These are phyloP conservation scores for Asteroscopus sphinx DNA, from an alignment of 2,888 invertebrate genomes.

Conservation along the genomic window DNA sequence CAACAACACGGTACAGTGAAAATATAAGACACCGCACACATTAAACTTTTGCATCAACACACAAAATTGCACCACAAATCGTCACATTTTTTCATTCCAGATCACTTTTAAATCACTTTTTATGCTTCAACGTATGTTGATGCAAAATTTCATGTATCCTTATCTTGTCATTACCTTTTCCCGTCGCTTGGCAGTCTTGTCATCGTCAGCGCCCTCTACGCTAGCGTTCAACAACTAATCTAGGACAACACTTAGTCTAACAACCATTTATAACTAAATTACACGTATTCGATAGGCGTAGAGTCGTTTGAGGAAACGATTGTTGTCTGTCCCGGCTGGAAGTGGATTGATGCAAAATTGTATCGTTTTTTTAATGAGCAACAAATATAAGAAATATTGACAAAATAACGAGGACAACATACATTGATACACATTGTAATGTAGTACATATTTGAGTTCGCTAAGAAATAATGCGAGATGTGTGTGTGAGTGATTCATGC, in stretches of 20 bases:
- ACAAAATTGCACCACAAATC: slow-evolving; percentile 11
- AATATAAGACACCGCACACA: slow-evolving; percentile 29
- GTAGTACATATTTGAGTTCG: no score
- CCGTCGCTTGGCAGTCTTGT: slow-evolving; percentile 75
- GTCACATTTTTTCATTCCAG: slow-evolving; percentile 26
- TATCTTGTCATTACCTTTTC: slow-evolving; percentile 30
- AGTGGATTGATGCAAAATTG: slow-evolving; percentile 25
- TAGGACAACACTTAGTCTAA: slow-evolving; percentile 65
- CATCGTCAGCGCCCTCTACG: slow-evolving; percentile 69
- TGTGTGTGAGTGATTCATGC: no score
- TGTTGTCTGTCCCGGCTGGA: slow-evolving; percentile 18
- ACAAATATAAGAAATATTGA: no score
- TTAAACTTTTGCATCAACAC: slow-evolving; percentile 38
- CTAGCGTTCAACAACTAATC: slow-evolving; percentile 74
- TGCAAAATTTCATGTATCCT: slow-evolving; percentile 21
- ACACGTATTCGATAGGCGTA: slow-evolving; percentile 35
- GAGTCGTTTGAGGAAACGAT: slow-evolving; percentile 1
- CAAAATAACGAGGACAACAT: no score
- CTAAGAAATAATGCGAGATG: no score
- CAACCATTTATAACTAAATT: slow-evolving; percentile 52
- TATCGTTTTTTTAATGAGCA: no score
- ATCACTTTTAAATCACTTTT: slow-evolving; percentile 5
- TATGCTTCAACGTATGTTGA: slow-evolving; percentile 25
- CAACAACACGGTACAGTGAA: no score
- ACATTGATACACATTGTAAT: no score